Percentiles rank a stretch among this genome's conserved stretches.
phyloP scores from a whole-genome alignment of 2,888 invertebrate genomes.

The Drosophila algonquin region DNA sequence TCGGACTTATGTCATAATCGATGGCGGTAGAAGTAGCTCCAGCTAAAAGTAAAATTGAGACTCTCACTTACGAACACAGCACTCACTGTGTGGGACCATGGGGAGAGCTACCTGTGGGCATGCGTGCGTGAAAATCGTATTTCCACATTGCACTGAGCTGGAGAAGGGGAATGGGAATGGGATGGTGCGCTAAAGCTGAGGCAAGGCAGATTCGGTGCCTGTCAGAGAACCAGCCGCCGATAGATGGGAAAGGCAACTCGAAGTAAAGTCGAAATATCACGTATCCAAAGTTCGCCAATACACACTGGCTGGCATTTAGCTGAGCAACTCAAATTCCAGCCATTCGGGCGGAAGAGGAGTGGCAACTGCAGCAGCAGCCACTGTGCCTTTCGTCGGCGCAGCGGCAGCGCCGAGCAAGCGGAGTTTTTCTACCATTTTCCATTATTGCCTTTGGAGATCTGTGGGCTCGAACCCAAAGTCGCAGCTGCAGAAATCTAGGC shows the following conservation, averaged over 20 bases:
- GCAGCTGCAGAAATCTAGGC: conserved; percentile 56
- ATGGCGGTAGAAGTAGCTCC: conserved; percentile 5
- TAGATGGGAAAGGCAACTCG: conserved; percentile 22
- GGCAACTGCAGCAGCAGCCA: conserved; percentile 58
- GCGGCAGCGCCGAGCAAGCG: background rate
- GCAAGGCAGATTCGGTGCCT: too few species aligned
- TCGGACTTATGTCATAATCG: conserved; percentile 58
- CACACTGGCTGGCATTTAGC: conserved; percentile 65
- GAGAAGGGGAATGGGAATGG: background rate
- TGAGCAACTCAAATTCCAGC: conserved; percentile 52
- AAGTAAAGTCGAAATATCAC: conserved; percentile 43
- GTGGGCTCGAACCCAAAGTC: conserved; percentile 48
- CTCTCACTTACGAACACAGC: conserved; percentile 61
- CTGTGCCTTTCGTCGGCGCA: background rate
- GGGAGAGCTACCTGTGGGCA: conserved; percentile 50
- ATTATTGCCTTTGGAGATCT: conserved; percentile 53
- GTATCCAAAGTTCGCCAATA: conserved; percentile 47
- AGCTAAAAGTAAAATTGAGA: conserved; percentile 70
- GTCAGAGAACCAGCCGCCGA: background rate
- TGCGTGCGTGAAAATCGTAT: conserved; percentile 78
- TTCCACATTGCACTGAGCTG: conserved; percentile 54
- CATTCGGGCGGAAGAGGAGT: conserved; percentile 59
- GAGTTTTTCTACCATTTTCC: conserved; percentile 54
- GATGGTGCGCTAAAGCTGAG: too few species aligned
- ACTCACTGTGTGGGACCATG: background rate